Evolutionary conservation across 2,113 vertebrate species (phyloP), one percentile per base, ranked within the genome.

Genomic region (Mus pahari): DNA sequence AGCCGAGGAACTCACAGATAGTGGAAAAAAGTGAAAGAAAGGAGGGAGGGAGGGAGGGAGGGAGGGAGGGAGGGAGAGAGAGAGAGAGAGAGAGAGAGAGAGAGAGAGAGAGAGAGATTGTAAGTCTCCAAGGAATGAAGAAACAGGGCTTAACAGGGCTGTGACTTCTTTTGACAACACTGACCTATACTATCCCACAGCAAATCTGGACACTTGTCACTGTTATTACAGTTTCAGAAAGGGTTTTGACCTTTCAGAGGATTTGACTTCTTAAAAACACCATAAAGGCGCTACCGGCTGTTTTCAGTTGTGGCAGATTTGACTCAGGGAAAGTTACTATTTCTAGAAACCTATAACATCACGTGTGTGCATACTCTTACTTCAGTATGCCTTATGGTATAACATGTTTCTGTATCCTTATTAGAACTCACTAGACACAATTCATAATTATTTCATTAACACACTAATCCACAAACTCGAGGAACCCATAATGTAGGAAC

Each of bases 1-100:
- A 79, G 88, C 95, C 87, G 53, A 90, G 86, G 75, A 91, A 96
- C 96, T 75, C 70, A 89, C 3, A 66, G 64, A 60, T 17, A 22
- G 55, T 71, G 91, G 89, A 95, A 97, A 96, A 78, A 74, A 68
- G 78, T 19, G 24, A 2, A 93, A 68, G 75, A 12, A 20, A 1
- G 31, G 11, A 0, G 1, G 24, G 77, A 13, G 10, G 19, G 42
- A 62, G 39, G 26, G 81, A 58, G 82, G 74, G 91, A 58, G 79
- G 7, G 19, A 1, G 7, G 3, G 1, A 62, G 78, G 75, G 91
- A 53, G 73, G 5, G 16, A 0, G 14, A 1, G 1, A 33, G n/a
- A 1, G n/a, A 68, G 68, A 39, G 20, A 0, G 1, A 19, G 64
- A 12, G 14, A 7, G 64, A 73, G 64, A 77, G 89, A 71, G 68